Percentiles rank a stretch among this genome's conserved stretches.
These are phyloP conservation scores for Troides helena DNA, from an alignment of 2,888 invertebrate genomes.

Conservation along the genomic window DNA sequence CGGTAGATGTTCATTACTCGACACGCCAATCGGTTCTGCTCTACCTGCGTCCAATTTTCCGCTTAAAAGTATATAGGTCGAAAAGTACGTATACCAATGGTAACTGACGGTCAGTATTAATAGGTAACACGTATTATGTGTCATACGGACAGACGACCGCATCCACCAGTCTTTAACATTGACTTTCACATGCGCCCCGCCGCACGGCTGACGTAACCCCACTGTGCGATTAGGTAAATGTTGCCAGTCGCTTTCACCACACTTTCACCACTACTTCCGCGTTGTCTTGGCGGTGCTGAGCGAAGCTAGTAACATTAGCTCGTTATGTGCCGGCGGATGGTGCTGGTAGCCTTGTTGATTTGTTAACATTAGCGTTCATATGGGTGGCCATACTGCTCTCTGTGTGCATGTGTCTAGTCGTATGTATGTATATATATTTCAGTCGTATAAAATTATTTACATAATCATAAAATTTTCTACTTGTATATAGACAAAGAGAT, in stretches of 20 bases:
- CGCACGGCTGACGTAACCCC: conserved; percentile 51
- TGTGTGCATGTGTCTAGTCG: not conserved
- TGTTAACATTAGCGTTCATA: not conserved
- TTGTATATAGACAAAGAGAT: too few relatives aligned
- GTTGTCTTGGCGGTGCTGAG: conserved; percentile 41
- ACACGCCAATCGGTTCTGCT: too few relatives aligned
- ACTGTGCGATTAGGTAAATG: conserved; percentile 74
- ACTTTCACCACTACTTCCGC: conserved; percentile 77
- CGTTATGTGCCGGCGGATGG: conserved; percentile 3
- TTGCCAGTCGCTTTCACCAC: conserved; percentile 73
- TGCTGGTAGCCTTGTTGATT: not conserved
- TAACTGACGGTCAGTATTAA: not conserved
- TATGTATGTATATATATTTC: too few relatives aligned
- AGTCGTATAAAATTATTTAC: too few relatives aligned
- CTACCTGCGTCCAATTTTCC: too few relatives aligned
- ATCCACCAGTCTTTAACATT: conserved; percentile 71
- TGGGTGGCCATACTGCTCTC: conserved; percentile 1
- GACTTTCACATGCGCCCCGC: conserved; percentile 72
- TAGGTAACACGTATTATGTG: not conserved
- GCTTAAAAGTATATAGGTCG: too few relatives aligned
- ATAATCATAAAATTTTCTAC: too few relatives aligned
- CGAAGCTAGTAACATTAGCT: not conserved
- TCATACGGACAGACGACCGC: conserved; percentile 1
- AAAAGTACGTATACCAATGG: too few relatives aligned
- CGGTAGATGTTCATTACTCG: too few relatives aligned